Conservation (phyloP, 2,797 vertebrate species). For the Oceanodroma leucorhoa region DNA sequence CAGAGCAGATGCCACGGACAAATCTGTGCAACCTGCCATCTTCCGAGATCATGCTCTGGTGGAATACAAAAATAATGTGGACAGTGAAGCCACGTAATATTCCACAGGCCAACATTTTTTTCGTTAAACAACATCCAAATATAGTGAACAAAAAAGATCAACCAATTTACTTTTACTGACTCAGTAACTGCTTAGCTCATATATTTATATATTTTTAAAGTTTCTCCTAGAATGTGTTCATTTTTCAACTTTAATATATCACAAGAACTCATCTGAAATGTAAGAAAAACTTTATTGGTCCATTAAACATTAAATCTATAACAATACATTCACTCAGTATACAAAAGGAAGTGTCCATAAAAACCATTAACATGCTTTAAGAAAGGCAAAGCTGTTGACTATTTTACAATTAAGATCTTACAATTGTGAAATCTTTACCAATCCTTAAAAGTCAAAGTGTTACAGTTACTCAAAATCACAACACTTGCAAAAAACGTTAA, state of each 20-base stretch:
- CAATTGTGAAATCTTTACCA: slow-evolving; percentile 38
- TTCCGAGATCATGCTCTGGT: background rate
- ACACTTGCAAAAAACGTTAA: slow-evolving; percentile 33
- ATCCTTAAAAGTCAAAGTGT: slow-evolving; percentile 37
- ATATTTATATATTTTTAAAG: background rate
- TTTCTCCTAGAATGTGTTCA: background rate
- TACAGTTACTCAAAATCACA: slow-evolving; percentile 53
- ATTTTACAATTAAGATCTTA: background rate
- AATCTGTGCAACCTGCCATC: background rate
- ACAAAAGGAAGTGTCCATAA: slow-evolving; percentile 53
- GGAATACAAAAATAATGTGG: background rate
- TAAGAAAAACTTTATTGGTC: slow-evolving; percentile 69
- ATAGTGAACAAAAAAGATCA: background rate
- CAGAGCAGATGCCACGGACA: background rate
- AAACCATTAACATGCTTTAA: slow-evolving; percentile 56
- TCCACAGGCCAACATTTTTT: background rate
- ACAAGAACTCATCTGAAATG: slow-evolving; percentile 50
- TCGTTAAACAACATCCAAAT: background rate
- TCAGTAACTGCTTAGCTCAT: background rate
- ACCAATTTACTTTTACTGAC: background rate
- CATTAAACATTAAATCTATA: slow-evolving; percentile 54
- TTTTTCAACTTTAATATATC: background rate
- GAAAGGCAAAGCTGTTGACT: slow-evolving; percentile 41
- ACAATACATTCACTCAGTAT: slow-evolving; percentile 57
- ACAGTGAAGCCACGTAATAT: background rate